Evolutionary conservation across 1,140 invertebrate species (phyloP), one percentile per base, ranked within the genome.

Genomic region (Trissolcus basalis): DNA sequence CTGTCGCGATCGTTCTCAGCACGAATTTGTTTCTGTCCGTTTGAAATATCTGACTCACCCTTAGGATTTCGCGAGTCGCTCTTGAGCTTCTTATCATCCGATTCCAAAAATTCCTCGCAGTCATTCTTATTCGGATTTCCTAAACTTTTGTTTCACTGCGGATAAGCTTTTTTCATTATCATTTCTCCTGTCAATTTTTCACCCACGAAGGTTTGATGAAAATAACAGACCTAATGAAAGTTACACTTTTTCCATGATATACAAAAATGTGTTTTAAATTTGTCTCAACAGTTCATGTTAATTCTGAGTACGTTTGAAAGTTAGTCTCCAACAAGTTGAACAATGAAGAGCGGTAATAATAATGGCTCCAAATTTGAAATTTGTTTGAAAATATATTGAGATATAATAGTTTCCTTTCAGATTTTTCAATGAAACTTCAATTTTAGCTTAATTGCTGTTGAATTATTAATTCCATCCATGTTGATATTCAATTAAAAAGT

Each of bases 291-390:
- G 9, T 39, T 15, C 19, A 8, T 14, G 35, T 39, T 59, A 36
- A 59, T 48, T 48, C n/a, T 6, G 8, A 48, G 35, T 43, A 16
- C n/a, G 63, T 67, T 56, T 67, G 43, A 43, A 67, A 50, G 36
- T 53, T 35, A 35, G 39, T 47, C 8, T 19, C 10, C n/a, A 49
- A 43, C 47, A 45, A 49, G 44, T 9, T 11, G 53, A 55, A 55
- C 61, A 68, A 58, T 68, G 36, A 36, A 39, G 6, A 27, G 33
- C 16, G 19, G 16, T 39, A 32, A 53, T 44, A 51, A 58, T 59
- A 68, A 68, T 39, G 36, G 2, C n/a, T 51, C 11, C 39, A 69
- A 61, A 61, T 61, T 56, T 56, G 41, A 59, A 60, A 59, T 60
- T 39, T 41, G 27, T 41, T 53, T 59, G 15, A 16, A 41, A 60